Evolutionary conservation across 2,888 invertebrate genomes (phyloP).

Genomic region (Rhagophthalmus giganteus): DNA sequence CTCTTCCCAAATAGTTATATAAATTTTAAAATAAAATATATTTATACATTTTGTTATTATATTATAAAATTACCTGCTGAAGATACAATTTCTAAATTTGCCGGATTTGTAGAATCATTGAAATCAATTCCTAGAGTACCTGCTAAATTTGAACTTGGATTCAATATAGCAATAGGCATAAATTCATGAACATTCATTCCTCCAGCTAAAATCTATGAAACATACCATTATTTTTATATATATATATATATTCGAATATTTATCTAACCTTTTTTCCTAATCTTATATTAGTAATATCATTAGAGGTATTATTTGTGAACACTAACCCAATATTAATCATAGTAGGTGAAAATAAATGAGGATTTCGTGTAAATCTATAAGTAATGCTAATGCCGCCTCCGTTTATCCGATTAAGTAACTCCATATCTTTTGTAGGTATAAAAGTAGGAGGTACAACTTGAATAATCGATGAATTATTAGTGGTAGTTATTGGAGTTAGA

Average conservation of each 20-base stretch:
- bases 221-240: too few species aligned
- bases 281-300: slow-evolving; percentile 69
- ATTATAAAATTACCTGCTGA: slow-evolving; percentile 58
- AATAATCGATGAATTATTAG: slow-evolving; percentile 50
- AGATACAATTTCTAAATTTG: slow-evolving; percentile 75
- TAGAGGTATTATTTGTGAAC: slow-evolving; percentile 72
- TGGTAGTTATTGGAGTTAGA: slow-evolving; percentile 65
- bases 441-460: slow-evolving; percentile 65
- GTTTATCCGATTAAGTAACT: slow-evolving; percentile 72
- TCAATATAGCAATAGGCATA: slow-evolving; percentile 66
- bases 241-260: too few species aligned
- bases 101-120: slow-evolving; percentile 88
- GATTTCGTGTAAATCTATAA: slow-evolving; percentile 75
- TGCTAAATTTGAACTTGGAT: slow-evolving; percentile 65
- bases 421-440: slow-evolving; percentile 62
- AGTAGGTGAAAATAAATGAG: slow-evolving; percentile 77
- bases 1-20: too few species aligned
- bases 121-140: slow-evolving; percentile 85
- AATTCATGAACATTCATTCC: slow-evolving; percentile 79
- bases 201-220: slow-evolving; percentile 64
- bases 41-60: slow-evolving; percentile 31
- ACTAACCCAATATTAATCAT: slow-evolving; percentile 82
- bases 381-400: slow-evolving; percentile 68
- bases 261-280: slow-evolving; percentile 71
- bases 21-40: too few species aligned